A percentile compares a stretch with the other conserved stretches of the same genome.
Evolutionary conservation across 2,888 invertebrate genomes (phyloP).

Genomic region (Morpho deidamia): DNA sequence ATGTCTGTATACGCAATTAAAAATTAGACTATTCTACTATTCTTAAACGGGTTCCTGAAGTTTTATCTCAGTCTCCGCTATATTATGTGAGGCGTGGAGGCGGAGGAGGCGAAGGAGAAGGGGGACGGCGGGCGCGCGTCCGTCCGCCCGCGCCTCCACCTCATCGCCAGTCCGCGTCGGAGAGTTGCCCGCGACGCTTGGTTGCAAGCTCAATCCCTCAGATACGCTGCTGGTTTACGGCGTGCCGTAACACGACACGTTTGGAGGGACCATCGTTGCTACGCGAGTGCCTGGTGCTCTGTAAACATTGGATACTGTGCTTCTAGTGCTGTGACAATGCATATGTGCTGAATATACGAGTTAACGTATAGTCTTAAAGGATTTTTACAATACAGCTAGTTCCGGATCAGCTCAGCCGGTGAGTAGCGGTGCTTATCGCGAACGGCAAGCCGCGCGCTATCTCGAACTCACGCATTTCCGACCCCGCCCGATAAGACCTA

Average conservation of each 20-base stretch:
- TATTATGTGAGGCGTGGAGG: slow-evolving; percentile 52
- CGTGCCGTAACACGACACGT: slow-evolving; percentile 78
- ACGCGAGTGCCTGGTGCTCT: slow-evolving; percentile 71
- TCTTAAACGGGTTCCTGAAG: slow-evolving; percentile 50
- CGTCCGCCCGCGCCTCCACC: slow-evolving; percentile 71
- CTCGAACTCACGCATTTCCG: slow-evolving; percentile 76
- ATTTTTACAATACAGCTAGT: slow-evolving; percentile 70
- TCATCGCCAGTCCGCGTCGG: slow-evolving; percentile 74
- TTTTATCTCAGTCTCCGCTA: slow-evolving; percentile 62
- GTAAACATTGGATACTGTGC: slow-evolving; percentile 71
- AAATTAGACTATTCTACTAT: slow-evolving; percentile 64
- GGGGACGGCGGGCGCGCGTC: slow-evolving; percentile 48
- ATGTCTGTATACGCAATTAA: slow-evolving; percentile 39
- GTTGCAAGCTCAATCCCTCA: slow-evolving; percentile 72
- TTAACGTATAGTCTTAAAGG: slow-evolving; percentile 48
- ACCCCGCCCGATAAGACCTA: slow-evolving; percentile 73
- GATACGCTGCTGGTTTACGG: slow-evolving; percentile 79
- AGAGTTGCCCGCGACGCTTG: slow-evolving; percentile 72
- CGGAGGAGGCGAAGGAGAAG: slow-evolving; percentile 34
- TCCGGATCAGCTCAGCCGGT: slow-evolving; percentile 77
- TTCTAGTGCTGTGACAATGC: slow-evolving; percentile 69
- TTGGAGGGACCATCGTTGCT: slow-evolving; percentile 73
- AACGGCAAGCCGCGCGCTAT: slow-evolving; percentile 67
- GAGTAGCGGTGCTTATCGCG: slow-evolving; percentile 76
- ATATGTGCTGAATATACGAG: slow-evolving; percentile 62